Conservation (phyloP, 2,113 vertebrate species). For the Coreoperca whiteheadi region DNA sequence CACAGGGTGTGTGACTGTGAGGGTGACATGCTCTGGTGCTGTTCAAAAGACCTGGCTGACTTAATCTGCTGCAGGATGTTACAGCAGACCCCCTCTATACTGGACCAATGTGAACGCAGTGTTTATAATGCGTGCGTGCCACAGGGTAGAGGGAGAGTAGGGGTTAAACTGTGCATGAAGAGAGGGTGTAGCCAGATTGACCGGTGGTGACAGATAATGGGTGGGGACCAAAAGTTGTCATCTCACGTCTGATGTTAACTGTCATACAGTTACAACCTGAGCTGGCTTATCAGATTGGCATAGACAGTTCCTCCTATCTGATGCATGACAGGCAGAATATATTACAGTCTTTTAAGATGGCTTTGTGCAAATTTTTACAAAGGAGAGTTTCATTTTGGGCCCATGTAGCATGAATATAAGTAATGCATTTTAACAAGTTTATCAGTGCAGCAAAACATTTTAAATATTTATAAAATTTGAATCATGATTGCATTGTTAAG, state of each 20-base stretch:
- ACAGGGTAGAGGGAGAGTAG: not conserved
- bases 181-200: constrained; percentile 52
- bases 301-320: not conserved
- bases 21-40: constrained; percentile 47
- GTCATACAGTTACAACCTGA: constrained; percentile 12
- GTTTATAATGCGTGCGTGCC: not conserved
- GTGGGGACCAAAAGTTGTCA: constrained; percentile 47
- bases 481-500: not conserved
- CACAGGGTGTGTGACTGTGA: constrained; percentile 62
- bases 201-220: constrained; percentile 56
- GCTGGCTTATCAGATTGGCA: constrained; percentile 3
- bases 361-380: not conserved
- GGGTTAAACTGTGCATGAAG: constrained; percentile 41
- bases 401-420: too few species aligned
- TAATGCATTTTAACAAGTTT: too few species aligned
- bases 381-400: not conserved
- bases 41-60: constrained; percentile 27
- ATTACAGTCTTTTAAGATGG: not conserved
- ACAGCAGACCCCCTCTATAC: not conserved
- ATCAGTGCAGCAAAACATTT: not conserved
- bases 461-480: not conserved
- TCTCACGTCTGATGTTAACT: constrained; percentile 20
- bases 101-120: not conserved
- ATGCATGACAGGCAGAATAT: not conserved
- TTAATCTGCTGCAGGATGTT: not conserved